Percentiles rank a stretch among this genome's conserved stretches.
phyloP scores from a whole-genome alignment of 2,888 invertebrate genomes.

The Heliothis peltigera region DNA sequence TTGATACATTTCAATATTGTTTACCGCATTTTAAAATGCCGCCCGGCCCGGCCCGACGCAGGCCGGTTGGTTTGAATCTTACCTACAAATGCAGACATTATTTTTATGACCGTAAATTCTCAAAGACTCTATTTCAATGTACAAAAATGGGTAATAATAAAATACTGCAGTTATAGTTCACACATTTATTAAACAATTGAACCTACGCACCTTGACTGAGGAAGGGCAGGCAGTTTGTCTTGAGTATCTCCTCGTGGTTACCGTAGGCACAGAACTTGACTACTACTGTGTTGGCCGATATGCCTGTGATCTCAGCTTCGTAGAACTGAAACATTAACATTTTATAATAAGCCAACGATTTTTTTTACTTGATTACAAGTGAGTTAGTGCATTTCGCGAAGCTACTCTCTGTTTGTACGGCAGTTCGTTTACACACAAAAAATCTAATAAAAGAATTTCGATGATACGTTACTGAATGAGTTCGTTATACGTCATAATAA shows the following conservation, averaged over 20 bases:
- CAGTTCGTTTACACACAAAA: no score
- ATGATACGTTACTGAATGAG: no score
- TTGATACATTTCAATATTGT: no score
- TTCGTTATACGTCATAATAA: no score
- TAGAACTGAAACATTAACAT: slow-evolving; percentile 91
- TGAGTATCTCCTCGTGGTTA: slow-evolving; percentile 96
- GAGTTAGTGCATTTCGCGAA: no score
- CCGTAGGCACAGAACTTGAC: slow-evolving; percentile 96
- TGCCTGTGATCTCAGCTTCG: slow-evolving; percentile 94
- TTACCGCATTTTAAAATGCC: no score
- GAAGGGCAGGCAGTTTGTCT: slow-evolving; percentile 94
- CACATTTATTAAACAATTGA: background rate
- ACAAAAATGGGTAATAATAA: background rate
- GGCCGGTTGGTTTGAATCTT: no score
- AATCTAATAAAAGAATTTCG: no score
- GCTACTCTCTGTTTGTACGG: no score
- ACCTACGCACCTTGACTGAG: slow-evolving; percentile 80
- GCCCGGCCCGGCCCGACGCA: no score
- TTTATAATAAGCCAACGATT: background rate
- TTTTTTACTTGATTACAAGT: background rate
- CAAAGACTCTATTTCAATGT: background rate
- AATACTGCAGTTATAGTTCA: background rate
- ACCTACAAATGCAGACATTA: no score
- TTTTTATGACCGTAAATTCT: no score
- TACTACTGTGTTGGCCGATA: slow-evolving; percentile 95